Evolutionary conservation across 2,888 invertebrate genomes (phyloP).

Genomic region (Amphipyra berbera): DNA sequence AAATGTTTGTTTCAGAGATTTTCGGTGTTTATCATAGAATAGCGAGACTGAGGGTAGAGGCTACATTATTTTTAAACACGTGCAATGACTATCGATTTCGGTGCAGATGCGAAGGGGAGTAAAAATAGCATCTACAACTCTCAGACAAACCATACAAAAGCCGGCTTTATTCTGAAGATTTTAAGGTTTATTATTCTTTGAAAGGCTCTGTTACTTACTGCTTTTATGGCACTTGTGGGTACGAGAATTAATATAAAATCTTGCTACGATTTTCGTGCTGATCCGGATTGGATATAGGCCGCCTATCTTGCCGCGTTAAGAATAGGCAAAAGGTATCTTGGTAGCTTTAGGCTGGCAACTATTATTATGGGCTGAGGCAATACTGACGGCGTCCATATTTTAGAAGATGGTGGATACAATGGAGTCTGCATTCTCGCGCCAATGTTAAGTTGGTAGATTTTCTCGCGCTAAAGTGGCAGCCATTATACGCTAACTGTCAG

Average conservation of each 20-base stretch:
- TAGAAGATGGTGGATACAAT: conserved; percentile 40
- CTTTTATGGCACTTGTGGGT: conserved; percentile 36
- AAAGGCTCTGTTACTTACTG: conserved; percentile 44
- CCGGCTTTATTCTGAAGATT: conserved; percentile 45
- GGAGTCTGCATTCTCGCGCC: conserved; percentile 46
- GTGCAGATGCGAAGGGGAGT: conserved; percentile 68
- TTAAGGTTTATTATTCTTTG: conserved; percentile 57
- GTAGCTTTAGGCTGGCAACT: neutral
- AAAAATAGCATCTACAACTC: conserved; percentile 70
- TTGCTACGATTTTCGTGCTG: conserved; percentile 44
- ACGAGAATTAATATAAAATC: conserved; percentile 54
- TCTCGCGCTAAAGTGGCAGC: conserved; percentile 19
- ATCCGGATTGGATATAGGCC: conserved; percentile 17
- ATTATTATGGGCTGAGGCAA: neutral
- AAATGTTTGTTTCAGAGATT: conserved; percentile 51
- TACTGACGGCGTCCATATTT: conserved; percentile 38
- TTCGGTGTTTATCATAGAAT: conserved; percentile 10
- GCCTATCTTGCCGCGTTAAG: neutral
- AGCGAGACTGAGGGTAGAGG: conserved; percentile 22
- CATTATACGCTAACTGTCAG: conserved; percentile 40
- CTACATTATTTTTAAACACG: conserved; percentile 53
- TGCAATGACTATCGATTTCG: conserved; percentile 73
- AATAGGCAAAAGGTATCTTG: neutral
- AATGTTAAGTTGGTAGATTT: conserved; percentile 33
- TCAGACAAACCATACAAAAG: conserved; percentile 49